A percentile compares a stretch with the other conserved stretches of the same genome.
Conservation (phyloP, 2,797 vertebrate species). For the Tiaroga cobitis region DNA sequence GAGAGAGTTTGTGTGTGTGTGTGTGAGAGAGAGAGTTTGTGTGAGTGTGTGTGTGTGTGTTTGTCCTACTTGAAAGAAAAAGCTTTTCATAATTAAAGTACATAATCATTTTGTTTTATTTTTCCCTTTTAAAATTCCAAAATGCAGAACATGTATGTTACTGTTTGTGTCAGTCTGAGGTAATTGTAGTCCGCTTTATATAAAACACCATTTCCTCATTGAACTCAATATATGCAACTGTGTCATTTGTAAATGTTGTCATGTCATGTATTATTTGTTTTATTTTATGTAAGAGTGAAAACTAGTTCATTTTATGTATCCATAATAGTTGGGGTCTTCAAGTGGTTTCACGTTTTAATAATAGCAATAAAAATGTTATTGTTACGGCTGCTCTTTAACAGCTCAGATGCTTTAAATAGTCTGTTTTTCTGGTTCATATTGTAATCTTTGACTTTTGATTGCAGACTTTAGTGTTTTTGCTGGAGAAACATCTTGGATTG, state of each 20-base stretch:
- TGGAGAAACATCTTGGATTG: neutral
- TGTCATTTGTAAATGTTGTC: neutral
- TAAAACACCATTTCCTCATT: neutral
- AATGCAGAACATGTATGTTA: neutral
- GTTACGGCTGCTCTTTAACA: too few relatives aligned
- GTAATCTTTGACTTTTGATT: neutral
- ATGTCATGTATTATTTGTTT: neutral
- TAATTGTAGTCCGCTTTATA: neutral
- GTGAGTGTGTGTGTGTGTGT: too few relatives aligned
- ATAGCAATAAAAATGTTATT: too few relatives aligned
- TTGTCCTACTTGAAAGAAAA: neutral
- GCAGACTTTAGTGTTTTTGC: neutral
- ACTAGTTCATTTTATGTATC: neutral
- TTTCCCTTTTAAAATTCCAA: neutral
- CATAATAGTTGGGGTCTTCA: neutral
- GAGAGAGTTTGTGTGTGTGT: too few relatives aligned
- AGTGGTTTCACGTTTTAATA: neutral
- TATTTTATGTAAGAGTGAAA: neutral
- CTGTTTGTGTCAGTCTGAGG: accelerated
- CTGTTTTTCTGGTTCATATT: neutral
- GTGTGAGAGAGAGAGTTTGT: too few relatives aligned
- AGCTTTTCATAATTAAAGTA: too few relatives aligned
- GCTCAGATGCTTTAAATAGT: too few relatives aligned
- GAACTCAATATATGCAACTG: neutral
- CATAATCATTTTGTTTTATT: neutral